phyloP scores from a whole-genome alignment of 2,888 invertebrate genomes.

The Chrysotoxum bicinctum region DNA sequence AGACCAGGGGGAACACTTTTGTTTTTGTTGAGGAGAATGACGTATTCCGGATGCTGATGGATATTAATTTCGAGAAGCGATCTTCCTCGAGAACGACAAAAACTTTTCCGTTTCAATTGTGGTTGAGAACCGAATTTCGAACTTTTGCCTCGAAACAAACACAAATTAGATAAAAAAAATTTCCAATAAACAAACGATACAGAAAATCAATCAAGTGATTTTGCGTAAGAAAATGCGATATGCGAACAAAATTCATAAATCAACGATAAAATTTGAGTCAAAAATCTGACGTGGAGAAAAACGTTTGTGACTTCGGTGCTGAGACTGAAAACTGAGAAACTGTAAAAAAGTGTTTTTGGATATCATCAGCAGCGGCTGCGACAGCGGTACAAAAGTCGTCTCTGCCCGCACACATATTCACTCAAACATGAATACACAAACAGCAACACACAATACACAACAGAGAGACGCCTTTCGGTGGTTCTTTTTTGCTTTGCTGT shows the following conservation, averaged over 20 bases:
- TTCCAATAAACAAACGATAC: constrained; percentile 55
- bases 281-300: constrained; percentile 58
- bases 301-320: constrained; percentile 71
- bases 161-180: not conserved
- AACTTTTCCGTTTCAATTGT: not conserved
- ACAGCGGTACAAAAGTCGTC: constrained; percentile 29
- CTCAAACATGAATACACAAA: not conserved
- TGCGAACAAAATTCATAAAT: constrained; percentile 27
- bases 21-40: constrained; percentile 20
- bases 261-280: constrained; percentile 33
- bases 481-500: constrained; percentile 15
- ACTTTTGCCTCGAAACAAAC: not conserved
- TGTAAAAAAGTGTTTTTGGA: constrained; percentile 70
- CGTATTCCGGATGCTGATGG: constrained; percentile 26
- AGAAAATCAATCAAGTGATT: constrained; percentile 25
- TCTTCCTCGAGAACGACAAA: not conserved
- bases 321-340: constrained; percentile 71
- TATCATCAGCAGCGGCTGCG: constrained; percentile 56
- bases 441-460: not conserved
- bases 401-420: constrained; percentile 3
- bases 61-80: not conserved
- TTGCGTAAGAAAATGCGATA: not conserved
- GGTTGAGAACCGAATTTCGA: not conserved
- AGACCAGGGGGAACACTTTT: constrained; percentile 1
- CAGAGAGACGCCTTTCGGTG: constrained; percentile 54